These are phyloP conservation scores for Syrphus vitripennis DNA, from an alignment of 2,888 invertebrate species.

Conservation along the genomic window DNA sequence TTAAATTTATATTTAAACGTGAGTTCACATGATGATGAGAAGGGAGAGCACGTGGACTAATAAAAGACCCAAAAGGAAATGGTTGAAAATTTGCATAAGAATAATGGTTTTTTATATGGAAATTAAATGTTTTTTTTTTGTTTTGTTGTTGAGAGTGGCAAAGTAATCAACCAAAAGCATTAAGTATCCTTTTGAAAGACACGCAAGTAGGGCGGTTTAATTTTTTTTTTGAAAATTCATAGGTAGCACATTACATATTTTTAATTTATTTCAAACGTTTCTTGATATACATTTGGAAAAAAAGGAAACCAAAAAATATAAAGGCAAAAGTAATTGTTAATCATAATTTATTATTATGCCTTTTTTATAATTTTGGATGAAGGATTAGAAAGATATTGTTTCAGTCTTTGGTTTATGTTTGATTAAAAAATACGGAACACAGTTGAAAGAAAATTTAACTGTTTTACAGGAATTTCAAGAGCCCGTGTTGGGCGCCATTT, in stretches of 20 bases:
- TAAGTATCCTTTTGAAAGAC: not conserved
- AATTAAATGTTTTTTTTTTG: too few species aligned
- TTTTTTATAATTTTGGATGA: too few species aligned
- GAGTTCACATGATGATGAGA: conserved; percentile 6
- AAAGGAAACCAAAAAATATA: too few species aligned
- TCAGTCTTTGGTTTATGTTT: too few species aligned
- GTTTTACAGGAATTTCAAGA: too few species aligned
- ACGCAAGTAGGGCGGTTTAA: not conserved
- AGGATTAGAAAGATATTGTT: too few species aligned
- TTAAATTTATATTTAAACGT: conserved; percentile 8
- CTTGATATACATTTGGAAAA: too few species aligned
- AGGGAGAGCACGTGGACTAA: not conserved
- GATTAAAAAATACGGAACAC: too few species aligned
- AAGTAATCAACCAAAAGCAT: not conserved
- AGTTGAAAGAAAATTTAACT: too few species aligned
- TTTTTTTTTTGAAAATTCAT: not conserved
- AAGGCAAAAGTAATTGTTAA: too few species aligned
- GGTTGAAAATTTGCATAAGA: conserved; percentile 9
- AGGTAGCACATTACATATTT: not conserved
- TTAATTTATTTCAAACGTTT: not conserved
- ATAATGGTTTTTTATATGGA: not conserved
- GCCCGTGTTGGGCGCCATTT: too few species aligned
- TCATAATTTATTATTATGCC: too few species aligned
- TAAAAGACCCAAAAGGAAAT: not conserved
- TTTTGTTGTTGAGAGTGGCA: not conserved